A percentile compares a stretch with the other conserved stretches of the same genome.
Evolutionary conservation across 2,797 vertebrate species (phyloP).

Genomic region (Microhierax caerulescens): DNA sequence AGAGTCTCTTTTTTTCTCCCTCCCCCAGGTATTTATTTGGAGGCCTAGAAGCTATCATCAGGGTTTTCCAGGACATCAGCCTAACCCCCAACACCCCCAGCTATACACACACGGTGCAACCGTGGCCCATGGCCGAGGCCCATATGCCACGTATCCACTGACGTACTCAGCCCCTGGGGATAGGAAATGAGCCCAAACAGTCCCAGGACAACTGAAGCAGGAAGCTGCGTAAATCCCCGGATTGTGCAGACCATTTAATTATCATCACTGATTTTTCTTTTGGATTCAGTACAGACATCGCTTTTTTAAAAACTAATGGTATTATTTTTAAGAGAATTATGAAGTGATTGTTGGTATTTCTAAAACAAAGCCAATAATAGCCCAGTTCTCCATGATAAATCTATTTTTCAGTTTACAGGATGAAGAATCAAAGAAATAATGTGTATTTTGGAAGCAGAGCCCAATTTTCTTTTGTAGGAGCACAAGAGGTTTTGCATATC

Average conservation of each 20-base stretch:
- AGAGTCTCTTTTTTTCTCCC: rapidly evolving
- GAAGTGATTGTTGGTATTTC: conserved; percentile 27
- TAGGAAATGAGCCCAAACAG: neutral
- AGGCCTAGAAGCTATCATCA: neutral
- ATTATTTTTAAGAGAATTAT: conserved; percentile 27
- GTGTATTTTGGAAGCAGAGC: conserved; percentile 48
- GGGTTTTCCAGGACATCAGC: neutral
- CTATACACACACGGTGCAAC: rapidly evolving
- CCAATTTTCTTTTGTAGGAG: conserved; percentile 20
- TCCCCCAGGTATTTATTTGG: neutral
- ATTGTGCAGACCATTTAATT: neutral
- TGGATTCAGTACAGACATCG: neutral
- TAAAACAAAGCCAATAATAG: conserved; percentile 44
- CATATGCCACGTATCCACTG: rapidly evolving
- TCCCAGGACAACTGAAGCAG: neutral
- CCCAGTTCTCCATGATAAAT: conserved; percentile 32
- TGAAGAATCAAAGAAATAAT: conserved; percentile 47
- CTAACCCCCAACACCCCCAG: neutral
- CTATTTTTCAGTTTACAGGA: conserved; percentile 35
- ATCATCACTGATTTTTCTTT: neutral
- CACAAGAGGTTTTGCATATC: conserved; percentile 43
- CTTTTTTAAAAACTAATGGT: neutral
- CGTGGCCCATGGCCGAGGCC: rapidly evolving
- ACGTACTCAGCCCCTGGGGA: rapidly evolving
- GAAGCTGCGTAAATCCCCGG: neutral